Evolutionary conservation across 30 jellyfish, hydroid and myxozoan genomes (phyloP).

Genomic region (Turritopsis rubra): DNA sequence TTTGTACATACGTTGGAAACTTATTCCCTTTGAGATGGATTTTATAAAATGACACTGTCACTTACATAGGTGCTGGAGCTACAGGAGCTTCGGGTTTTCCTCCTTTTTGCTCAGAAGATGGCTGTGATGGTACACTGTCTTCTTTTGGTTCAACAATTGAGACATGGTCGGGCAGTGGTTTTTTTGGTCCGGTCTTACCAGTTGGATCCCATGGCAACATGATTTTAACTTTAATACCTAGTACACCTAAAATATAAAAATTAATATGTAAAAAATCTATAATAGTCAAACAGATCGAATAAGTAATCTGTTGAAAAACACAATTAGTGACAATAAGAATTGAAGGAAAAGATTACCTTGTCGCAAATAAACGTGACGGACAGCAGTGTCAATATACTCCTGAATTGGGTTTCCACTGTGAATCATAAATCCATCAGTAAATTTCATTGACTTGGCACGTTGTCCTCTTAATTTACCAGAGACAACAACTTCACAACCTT

Average conservation of each 20-base stretch:
- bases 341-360: slow-evolving; percentile 53
- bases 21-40: too few relatives aligned
- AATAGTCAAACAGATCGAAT: background rate
- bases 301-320: too few relatives aligned
- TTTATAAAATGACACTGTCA: background rate
- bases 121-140: slow-evolving; percentile 61
- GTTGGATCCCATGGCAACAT: slow-evolving; percentile 99
- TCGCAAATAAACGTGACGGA: slow-evolving; percentile 85
- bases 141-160: slow-evolving; percentile 94
- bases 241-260: slow-evolving; percentile 58
- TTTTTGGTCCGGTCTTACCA: slow-evolving; percentile 95
- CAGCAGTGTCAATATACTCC: slow-evolving; percentile 95
- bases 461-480: slow-evolving; percentile 98
- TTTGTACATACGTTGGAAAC: too few relatives aligned
- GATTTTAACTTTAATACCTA: slow-evolving; percentile 87
- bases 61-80: slow-evolving; percentile 37
- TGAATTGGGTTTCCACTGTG: slow-evolving; percentile 98
- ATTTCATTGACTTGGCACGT: slow-evolving; percentile 98
- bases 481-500: slow-evolving; percentile 99
- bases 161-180: slow-evolving; percentile 96
- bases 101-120: slow-evolving; percentile 91
- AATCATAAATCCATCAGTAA: slow-evolving; percentile 98
- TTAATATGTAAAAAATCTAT: background rate
- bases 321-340: too few relatives aligned
- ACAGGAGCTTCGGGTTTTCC: slow-evolving; percentile 63